phyloP scores from a whole-genome alignment of 2,113 vertebrate genomes.

The Pelobates fuscus region DNA sequence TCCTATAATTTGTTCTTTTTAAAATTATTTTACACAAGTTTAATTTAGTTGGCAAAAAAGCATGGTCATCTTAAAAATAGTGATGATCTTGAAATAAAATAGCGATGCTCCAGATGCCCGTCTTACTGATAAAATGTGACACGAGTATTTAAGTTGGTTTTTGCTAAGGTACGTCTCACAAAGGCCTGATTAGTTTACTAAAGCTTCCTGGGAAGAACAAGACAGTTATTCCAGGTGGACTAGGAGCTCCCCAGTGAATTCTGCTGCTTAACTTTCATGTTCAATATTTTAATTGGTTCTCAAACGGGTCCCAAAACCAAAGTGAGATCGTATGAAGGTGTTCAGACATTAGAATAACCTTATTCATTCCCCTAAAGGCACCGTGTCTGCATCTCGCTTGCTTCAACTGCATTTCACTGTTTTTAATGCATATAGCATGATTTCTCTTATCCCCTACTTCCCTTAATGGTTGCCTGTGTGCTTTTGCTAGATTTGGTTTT shows the following conservation, averaged over 20 bases:
- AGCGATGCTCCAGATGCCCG: background rate
- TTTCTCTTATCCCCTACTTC: constrained; percentile 64
- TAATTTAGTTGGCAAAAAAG: too few relatives aligned
- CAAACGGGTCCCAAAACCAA: constrained; percentile 64
- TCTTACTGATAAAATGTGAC: constrained; percentile 37
- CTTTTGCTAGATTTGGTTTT: constrained; percentile 74
- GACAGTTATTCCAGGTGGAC: constrained; percentile 59
- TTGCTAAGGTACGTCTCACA: constrained; percentile 20
- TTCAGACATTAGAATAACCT: constrained; percentile 60
- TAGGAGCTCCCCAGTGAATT: constrained; percentile 60
- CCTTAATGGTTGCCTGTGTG: constrained; percentile 70
- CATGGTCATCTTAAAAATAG: background rate
- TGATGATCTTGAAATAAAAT: background rate
- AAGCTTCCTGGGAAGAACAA: constrained; percentile 57
- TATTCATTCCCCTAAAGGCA: constrained; percentile 44
- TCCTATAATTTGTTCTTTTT: too few relatives aligned
- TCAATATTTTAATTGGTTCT: constrained; percentile 71
- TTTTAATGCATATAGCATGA: constrained; percentile 71
- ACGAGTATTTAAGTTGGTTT: constrained; percentile 32
- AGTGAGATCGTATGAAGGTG: constrained; percentile 63
- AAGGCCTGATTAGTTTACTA: constrained; percentile 58
- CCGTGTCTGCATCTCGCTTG: constrained; percentile 57
- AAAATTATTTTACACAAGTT: too few relatives aligned
- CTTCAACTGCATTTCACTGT: constrained; percentile 62
- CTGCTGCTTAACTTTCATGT: constrained; percentile 69